phyloP scores from a whole-genome alignment of 2,797 vertebrate species.

The Calcarius lapponicus region DNA sequence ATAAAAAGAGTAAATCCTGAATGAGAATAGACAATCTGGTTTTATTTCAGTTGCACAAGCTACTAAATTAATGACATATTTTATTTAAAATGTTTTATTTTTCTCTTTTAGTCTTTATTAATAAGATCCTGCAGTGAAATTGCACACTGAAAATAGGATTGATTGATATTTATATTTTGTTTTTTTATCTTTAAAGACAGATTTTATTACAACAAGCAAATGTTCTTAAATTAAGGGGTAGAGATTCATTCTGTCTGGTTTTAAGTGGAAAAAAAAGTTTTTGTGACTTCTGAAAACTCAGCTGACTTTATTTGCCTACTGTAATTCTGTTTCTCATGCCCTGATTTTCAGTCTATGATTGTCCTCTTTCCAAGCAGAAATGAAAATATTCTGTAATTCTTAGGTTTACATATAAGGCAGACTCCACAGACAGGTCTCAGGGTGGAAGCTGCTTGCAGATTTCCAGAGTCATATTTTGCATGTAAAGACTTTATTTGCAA shows the following conservation, averaged over 20 bases:
- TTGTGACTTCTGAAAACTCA: not conserved
- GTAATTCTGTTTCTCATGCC: not conserved
- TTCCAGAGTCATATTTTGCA: not conserved
- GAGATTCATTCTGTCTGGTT: not conserved
- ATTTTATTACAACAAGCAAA: not conserved
- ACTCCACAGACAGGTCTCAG: not conserved
- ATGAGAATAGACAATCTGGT: not conserved
- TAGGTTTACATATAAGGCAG: not conserved
- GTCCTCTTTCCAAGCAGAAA: not conserved
- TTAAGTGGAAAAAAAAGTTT: not conserved
- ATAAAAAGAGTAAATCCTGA: not conserved
- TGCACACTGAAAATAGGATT: not conserved
- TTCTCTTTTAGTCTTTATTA: not conserved
- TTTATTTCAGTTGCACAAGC: not conserved
- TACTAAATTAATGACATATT: not conserved
- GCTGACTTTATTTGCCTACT: not conserved
- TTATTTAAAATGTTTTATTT: not conserved
- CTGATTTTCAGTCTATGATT: not conserved
- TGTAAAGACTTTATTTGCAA: not conserved
- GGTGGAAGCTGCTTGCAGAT: not conserved
- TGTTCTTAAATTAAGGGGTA: not conserved
- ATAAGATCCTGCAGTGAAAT: not conserved
- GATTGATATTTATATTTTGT: not conserved
- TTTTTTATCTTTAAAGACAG: not conserved
- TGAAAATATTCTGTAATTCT: not conserved